Percentiles rank a stretch among this genome's conserved stretches.
phyloP scores from a whole-genome alignment of 2,113 vertebrate species.

The Cygnus buccinator region DNA sequence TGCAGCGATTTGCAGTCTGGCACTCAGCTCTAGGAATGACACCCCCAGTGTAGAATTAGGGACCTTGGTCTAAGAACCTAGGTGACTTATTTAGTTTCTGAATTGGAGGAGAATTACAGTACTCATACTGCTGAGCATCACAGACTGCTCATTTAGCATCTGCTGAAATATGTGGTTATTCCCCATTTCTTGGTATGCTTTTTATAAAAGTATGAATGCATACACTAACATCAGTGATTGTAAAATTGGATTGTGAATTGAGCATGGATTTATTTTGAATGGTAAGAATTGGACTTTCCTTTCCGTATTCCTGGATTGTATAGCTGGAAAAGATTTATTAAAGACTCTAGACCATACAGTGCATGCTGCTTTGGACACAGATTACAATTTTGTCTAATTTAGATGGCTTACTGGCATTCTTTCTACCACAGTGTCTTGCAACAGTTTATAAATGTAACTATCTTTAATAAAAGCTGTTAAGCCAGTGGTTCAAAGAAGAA shows the following conservation, averaged over 20 bases:
- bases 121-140: neutral
- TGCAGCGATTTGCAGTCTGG: neutral
- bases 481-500: neutral
- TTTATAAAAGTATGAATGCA: neutral
- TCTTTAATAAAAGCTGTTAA: neutral
- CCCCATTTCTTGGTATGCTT: neutral
- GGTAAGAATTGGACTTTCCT: conserved; percentile 30
- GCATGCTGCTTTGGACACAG: conserved; percentile 40
- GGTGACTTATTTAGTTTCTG: neutral
- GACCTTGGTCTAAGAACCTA: neutral
- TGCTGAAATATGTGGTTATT: neutral
- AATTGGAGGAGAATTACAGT: neutral
- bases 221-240: neutral
- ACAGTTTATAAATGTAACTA: neutral
- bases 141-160: neutral
- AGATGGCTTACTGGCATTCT: conserved; percentile 27
- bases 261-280: conserved; percentile 37
- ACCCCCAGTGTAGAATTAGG: neutral
- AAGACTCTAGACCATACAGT: neutral
- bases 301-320: conserved; percentile 35
- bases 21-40: neutral
- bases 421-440: neutral
- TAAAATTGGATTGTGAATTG: neutral
- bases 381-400: conserved; percentile 17
- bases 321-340: conserved; percentile 53